A percentile compares a stretch with the other conserved stretches of the same genome.
phyloP scores from a whole-genome alignment of 1,140 invertebrate genomes.

The Papilio machaon region DNA sequence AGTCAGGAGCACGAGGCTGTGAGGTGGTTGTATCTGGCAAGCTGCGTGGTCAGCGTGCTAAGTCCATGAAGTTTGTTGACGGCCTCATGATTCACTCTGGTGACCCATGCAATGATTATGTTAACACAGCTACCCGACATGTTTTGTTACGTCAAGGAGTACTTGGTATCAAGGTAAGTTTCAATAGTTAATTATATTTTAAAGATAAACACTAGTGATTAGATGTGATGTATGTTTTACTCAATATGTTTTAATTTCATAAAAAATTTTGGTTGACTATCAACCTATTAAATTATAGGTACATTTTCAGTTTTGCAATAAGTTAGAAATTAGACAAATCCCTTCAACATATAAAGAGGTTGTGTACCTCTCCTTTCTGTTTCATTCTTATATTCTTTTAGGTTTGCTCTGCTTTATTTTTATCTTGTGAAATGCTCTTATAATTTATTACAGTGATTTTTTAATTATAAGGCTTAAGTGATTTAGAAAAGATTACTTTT shows the following conservation, averaged over 20 bases:
- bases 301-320: no score
- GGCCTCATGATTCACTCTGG: constrained; percentile 99
- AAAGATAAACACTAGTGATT: background rate
- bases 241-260: no score
- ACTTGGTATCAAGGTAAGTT: constrained; percentile 89
- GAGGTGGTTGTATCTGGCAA: constrained; percentile 99
- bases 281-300: no score
- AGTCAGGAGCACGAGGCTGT: constrained; percentile 97
- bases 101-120: constrained; percentile 99
- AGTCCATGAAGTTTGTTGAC: constrained; percentile 99
- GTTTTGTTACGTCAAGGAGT: constrained; percentile 98
- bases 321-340: no score
- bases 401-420: no score
- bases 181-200: background rate
- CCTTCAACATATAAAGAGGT: no score
- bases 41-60: constrained; percentile 98
- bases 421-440: no score
- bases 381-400: no score
- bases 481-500: background rate
- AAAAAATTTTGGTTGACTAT: no score
- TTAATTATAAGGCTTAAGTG: background rate
- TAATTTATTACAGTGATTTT: no score
- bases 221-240: no score
- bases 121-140: constrained; percentile 98
- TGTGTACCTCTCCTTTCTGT: no score